Evolutionary conservation across 1,140 invertebrate species (phyloP), one percentile per base, ranked within the genome.

Genomic region (Lineus longissimus): DNA sequence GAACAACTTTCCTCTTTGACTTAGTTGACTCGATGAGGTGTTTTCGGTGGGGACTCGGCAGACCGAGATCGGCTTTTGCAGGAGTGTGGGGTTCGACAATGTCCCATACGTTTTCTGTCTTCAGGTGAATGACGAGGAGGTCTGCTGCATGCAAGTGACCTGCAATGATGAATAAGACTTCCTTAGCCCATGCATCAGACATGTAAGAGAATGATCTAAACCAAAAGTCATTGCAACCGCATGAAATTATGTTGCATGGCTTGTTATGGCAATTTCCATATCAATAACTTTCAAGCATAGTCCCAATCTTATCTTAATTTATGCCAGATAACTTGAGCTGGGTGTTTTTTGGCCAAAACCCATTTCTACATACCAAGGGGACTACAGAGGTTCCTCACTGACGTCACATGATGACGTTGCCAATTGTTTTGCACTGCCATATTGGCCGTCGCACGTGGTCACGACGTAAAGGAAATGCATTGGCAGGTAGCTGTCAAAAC

Each of bases 21-120:
- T 45, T 36, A 6, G 64, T 41, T 2, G 73, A 74, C 43, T 70
- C 66, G 25, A 76, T 60, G 15, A 76, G 45, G 33, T 68, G 64
- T 59, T 66, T 67, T 22, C 71, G 64, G 15, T 62, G 56, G 17
- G 74, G 74, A 59, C 66, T 73, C 55, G 68, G 68, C 4, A 76
- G 65, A 11, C 74, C 74, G 22, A 76, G 58, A 19, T 60, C 55
- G 43, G 74, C 73, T n/a, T 66, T 65, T 4, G 70, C 66, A 1
- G 74, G 74, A 17, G 74, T 76, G 54, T 74, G 72, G 31, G 70
- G 72, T 23, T 74, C 72, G 2, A 71, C 69, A 11, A 74, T 67
- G 22, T 74, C 72, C 71, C 70, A 73, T 2, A 73, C 73, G 66
- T 75, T 63, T 4, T 68, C 66, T 40, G 72, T 74, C 1, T 59